A percentile compares a stretch with the other conserved stretches of the same genome.
Evolutionary conservation across 2,797 vertebrate genomes (phyloP).

Genomic region (Natrix natrix): DNA sequence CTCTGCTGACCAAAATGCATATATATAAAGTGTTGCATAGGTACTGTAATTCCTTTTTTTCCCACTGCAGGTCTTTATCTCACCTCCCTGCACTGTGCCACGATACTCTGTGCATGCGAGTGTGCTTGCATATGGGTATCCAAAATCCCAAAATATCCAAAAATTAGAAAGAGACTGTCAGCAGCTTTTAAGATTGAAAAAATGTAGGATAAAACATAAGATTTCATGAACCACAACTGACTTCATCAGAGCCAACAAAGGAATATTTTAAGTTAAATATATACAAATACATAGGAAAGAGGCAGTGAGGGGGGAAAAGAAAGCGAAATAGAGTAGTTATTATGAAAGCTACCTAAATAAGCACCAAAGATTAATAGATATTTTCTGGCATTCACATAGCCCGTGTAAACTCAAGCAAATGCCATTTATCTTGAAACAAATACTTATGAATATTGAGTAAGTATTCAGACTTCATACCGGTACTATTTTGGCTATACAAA

Average conservation of each 20-base stretch:
- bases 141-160: not conserved
- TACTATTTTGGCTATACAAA: not conserved
- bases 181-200: not conserved
- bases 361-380: not conserved
- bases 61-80: not conserved
- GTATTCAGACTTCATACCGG: not conserved
- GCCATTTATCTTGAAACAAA: not conserved
- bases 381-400: not conserved
- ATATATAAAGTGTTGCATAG: not conserved
- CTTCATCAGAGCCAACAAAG: not conserved
- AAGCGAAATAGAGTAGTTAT: not conserved
- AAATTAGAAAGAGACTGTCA: not conserved
- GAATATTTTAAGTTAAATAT: not conserved
- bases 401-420: not conserved
- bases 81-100: not conserved
- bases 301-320: not conserved
- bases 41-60: not conserved
- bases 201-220: not conserved
- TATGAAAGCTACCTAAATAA: not conserved
- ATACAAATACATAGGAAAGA: not conserved
- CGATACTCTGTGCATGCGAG: not conserved
- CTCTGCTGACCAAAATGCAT: not conserved
- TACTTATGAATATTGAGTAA: not conserved
- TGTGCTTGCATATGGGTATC: not conserved
- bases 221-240: not conserved